Evolutionary conservation across 2,797 vertebrate species (phyloP).

Genomic region (Aphelocoma californica): DNA sequence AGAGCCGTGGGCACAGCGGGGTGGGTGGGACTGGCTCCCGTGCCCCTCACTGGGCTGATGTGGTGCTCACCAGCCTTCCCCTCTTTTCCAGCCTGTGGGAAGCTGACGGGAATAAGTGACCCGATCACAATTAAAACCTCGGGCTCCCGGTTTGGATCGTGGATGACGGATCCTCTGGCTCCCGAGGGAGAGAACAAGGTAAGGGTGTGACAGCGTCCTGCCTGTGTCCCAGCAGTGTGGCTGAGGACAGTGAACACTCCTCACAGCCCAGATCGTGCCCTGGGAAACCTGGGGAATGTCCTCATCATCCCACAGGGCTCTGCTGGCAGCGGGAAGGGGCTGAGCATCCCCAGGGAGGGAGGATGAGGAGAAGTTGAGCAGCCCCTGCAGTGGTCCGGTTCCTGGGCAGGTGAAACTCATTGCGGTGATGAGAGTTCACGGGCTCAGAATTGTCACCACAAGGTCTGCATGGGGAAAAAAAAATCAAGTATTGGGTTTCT

Average conservation of each 20-base stretch:
- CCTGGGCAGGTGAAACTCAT: neutral
- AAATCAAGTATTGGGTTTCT: neutral
- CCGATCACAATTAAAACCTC: conserved; percentile 93
- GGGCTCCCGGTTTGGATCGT: conserved; percentile 93
- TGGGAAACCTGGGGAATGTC: neutral
- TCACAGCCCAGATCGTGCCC: neutral
- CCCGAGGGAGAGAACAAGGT: conserved; percentile 91
- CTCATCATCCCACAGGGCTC: neutral
- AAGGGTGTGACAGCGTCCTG: conserved; percentile 1
- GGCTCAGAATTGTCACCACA: neutral
- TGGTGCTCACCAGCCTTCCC: conserved; percentile 21
- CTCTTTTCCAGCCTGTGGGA: conserved; percentile 90
- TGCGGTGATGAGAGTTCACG: accelerated
- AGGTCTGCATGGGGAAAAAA: neutral
- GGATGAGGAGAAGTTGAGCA: neutral
- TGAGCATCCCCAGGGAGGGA: neutral
- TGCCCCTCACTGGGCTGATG: neutral
- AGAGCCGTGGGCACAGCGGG: neutral
- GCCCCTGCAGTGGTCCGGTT: neutral
- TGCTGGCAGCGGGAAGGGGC: neutral
- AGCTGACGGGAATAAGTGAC: conserved; percentile 93
- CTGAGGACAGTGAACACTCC: neutral
- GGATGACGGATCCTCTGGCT: conserved; percentile 95
- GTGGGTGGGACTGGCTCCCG: accelerated
- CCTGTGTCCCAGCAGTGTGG: accelerated